phyloP scores from a whole-genome alignment of 23 tunicate genomes.

The Oikopleura dioica region DNA sequence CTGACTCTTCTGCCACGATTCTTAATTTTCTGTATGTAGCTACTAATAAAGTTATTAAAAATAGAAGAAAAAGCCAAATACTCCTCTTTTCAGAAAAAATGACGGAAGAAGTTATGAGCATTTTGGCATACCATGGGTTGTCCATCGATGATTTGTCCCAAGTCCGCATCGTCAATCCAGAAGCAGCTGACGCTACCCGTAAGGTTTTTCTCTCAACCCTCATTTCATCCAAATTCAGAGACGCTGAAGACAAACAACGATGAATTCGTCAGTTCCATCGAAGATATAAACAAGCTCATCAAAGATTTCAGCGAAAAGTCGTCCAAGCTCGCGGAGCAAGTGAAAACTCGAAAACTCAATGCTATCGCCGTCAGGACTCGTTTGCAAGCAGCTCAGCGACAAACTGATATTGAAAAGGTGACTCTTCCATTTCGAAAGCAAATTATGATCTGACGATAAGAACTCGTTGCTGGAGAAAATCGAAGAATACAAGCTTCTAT shows the following conservation, averaged over 20 bases:
- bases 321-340: not conserved
- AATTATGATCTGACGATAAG: too few relatives aligned
- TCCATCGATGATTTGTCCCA: not conserved
- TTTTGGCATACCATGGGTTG: not conserved
- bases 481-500: not conserved
- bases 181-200: conserved; percentile 3
- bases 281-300: not conserved
- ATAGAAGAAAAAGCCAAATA: too few relatives aligned
- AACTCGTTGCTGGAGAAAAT: not conserved
- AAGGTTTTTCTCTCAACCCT: not conserved
- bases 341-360: not conserved
- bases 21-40: too few relatives aligned
- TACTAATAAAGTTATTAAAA: too few relatives aligned
- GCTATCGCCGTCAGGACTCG: conserved; percentile 1
- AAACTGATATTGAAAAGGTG: not conserved
- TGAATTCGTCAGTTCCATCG: too few relatives aligned
- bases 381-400: not conserved
- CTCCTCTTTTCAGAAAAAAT: too few relatives aligned
- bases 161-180: not conserved
- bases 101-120: not conserved
- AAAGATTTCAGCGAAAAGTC: not conserved
- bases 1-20: too few relatives aligned
- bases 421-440: too few relatives aligned
- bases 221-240: not conserved
- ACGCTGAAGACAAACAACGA: too few relatives aligned